Percentiles rank a stretch among this genome's conserved stretches.
Conservation (phyloP, 2,888 invertebrate genomes). For the Acanthosepion lycidas region DNA sequence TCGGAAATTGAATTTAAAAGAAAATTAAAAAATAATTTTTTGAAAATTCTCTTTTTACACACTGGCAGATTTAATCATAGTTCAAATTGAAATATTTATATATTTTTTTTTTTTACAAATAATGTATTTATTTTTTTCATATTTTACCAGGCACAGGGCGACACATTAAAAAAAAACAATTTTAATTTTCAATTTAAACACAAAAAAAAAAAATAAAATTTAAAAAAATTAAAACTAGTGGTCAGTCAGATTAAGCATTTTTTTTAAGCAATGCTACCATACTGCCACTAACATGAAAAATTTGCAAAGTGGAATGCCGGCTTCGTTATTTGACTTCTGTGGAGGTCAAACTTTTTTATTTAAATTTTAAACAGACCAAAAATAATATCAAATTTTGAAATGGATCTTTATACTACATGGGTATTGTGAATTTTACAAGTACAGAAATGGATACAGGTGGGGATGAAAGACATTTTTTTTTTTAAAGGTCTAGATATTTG, state of each 20-base stretch:
- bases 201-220: not conserved
- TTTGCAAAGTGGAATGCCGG: slow-evolving; percentile 33
- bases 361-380: not conserved
- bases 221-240: not conserved
- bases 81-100: too few relatives aligned
- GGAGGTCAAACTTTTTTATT: not conserved
- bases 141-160: slow-evolving; percentile 18
- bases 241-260: not conserved
- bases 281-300: not conserved
- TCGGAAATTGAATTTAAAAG: too few relatives aligned
- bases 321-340: slow-evolving; percentile 12
- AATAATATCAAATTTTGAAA: not conserved
- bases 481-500: not conserved
- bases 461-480: too few relatives aligned
- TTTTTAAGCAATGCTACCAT: too few relatives aligned
- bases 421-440: slow-evolving; percentile 33
- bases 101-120: too few relatives aligned
- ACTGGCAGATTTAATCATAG: too few relatives aligned
- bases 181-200: slow-evolving; percentile 1
- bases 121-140: not conserved
- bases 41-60: too few relatives aligned
- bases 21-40: too few relatives aligned
- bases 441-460: not conserved
- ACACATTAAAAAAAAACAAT: not conserved
- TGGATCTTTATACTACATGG: not conserved